A percentile compares a stretch with the other conserved stretches of the same genome.
phyloP scores from a whole-genome alignment of 2,888 invertebrate genomes.

The Andrena dorsata region DNA sequence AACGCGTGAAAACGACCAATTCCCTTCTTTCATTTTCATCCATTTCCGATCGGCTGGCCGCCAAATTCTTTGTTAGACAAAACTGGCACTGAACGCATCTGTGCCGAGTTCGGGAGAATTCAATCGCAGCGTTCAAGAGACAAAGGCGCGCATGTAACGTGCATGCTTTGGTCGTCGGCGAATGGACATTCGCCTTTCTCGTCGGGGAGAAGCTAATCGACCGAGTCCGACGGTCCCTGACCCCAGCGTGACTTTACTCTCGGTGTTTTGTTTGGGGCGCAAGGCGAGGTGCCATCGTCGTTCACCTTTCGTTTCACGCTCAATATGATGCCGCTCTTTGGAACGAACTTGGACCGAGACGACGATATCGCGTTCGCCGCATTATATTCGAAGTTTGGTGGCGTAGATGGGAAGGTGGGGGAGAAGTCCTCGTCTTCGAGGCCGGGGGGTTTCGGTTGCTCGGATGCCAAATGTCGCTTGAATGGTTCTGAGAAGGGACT shows the following conservation, averaged over 20 bases:
- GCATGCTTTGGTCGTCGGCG: not conserved
- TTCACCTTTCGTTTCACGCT: constrained; percentile 78
- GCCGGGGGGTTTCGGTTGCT: constrained; percentile 82
- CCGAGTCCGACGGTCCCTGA: constrained; percentile 78
- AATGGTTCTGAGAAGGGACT: constrained; percentile 48
- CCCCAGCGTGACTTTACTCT: constrained; percentile 82
- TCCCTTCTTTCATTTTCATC: no score
- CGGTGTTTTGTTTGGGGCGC: constrained; percentile 70
- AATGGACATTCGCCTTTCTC: not conserved
- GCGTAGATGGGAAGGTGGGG: constrained; percentile 70
- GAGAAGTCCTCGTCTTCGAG: constrained; percentile 81
- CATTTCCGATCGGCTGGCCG: not conserved
- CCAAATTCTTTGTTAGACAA: not conserved
- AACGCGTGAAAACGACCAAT: not conserved
- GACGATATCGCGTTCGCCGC: constrained; percentile 48
- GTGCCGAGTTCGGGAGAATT: not conserved
- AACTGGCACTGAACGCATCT: no score
- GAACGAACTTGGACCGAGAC: constrained; percentile 69
- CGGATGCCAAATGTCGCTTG: constrained; percentile 68
- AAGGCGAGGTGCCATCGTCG: constrained; percentile 65
- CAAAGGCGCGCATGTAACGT: not conserved
- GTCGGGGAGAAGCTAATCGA: constrained; percentile 7
- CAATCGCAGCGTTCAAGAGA: not conserved
- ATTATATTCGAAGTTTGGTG: constrained; percentile 53
- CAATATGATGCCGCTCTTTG: constrained; percentile 80